These are phyloP conservation scores for Typhlomys cinereus DNA, from an alignment of 2,113 vertebrate genomes.

Conservation along the genomic window DNA sequence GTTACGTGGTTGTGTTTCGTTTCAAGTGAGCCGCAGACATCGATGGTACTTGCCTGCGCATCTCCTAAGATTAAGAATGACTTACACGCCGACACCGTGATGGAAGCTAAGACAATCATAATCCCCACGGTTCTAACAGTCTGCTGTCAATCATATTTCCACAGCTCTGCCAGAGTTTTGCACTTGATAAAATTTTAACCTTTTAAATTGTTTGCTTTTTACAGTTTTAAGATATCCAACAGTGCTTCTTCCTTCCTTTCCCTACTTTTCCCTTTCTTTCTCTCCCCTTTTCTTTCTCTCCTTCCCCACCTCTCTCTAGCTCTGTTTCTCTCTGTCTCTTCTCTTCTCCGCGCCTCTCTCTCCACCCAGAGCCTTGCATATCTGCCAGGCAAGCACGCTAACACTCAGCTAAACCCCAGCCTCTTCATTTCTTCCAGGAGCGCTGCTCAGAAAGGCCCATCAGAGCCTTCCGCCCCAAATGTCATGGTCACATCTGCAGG, in stretches of 20 bases:
- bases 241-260: not conserved
- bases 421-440: no score
- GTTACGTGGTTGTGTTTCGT: not conserved
- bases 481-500: not conserved
- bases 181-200: not conserved
- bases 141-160: not conserved
- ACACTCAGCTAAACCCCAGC: no score
- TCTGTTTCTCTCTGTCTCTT: no score
- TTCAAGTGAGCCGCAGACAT: not conserved
- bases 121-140: not conserved
- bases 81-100: not conserved
- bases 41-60: not conserved
- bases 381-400: no score
- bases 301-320: not conserved
- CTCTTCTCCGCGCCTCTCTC: not conserved
- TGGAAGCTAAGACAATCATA: not conserved
- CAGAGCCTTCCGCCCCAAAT: not conserved
- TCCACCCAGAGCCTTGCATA: no score
- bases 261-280: not conserved
- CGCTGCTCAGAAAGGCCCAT: not conserved
- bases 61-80: not conserved
- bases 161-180: not conserved
- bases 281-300: not conserved
- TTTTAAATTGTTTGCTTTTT: not conserved
- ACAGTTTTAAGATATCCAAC: not conserved